phyloP scores from a whole-genome alignment of 2,797 vertebrate genomes.

The Heterohyrax brucei region DNA sequence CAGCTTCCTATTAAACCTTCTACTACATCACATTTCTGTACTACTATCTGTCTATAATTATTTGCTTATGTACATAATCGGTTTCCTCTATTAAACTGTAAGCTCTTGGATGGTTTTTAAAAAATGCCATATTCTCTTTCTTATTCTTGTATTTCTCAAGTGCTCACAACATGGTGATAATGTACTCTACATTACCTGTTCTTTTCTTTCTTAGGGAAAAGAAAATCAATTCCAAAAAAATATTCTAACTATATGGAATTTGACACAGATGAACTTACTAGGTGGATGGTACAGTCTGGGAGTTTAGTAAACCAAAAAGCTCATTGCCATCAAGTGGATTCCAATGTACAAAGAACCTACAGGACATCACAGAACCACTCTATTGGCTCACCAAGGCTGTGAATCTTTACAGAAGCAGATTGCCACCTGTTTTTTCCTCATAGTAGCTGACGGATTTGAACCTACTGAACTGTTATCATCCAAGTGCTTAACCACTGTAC shows the following conservation, averaged over 20 bases:
- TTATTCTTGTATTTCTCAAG: not conserved
- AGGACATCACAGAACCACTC: too few relatives aligned
- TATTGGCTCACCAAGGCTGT: too few relatives aligned
- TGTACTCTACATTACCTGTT: not conserved
- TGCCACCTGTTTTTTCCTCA: too few relatives aligned
- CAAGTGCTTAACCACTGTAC: too few relatives aligned
- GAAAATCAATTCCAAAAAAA: constrained; percentile 31
- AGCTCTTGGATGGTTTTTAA: not conserved
- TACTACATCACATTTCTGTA: not conserved
- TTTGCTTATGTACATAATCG: not conserved
- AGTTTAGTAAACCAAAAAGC: not conserved
- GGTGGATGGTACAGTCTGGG: not conserved
- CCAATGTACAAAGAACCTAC: too few relatives aligned
- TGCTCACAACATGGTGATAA: not conserved
- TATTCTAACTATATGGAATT: constrained; percentile 17
- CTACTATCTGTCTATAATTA: not conserved
- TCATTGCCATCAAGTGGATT: too few relatives aligned
- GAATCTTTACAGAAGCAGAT: too few relatives aligned
- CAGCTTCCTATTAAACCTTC: not conserved
- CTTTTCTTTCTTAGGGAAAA: constrained; percentile 29
- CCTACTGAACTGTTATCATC: too few relatives aligned
- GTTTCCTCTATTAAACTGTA: constrained; percentile 19
- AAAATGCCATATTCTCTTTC: not conserved
- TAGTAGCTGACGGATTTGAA: too few relatives aligned
- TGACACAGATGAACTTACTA: not conserved